phyloP scores from a whole-genome alignment of 2,888 invertebrate species.

The Cerceris ruficornis region DNA sequence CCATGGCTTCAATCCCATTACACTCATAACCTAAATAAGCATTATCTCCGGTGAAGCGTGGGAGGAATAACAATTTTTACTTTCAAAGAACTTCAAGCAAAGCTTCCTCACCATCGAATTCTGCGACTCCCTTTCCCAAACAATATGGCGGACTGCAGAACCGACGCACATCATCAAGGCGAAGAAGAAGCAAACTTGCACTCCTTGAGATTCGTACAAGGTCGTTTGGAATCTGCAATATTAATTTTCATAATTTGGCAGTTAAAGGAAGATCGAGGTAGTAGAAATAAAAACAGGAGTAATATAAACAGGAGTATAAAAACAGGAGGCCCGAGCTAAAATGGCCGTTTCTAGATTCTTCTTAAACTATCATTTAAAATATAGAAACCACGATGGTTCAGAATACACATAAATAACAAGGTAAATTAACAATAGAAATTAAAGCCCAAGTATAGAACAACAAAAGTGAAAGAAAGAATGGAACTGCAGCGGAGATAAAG shows the following conservation, averaged over 20 bases:
- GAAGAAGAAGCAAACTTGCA: slow-evolving; percentile 87
- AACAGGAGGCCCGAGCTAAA: background rate
- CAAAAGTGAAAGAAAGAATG: no score
- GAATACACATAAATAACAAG: no score
- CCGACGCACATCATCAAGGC: slow-evolving; percentile 86
- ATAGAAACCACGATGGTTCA: no score
- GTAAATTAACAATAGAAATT: no score
- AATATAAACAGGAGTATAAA: background rate
- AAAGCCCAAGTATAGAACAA: no score
- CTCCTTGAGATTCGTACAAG: slow-evolving; percentile 86
- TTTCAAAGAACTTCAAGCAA: background rate
- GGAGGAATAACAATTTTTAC: background rate
- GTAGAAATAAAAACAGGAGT: background rate
- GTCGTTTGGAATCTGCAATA: slow-evolving; percentile 85
- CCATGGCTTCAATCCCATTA: slow-evolving; percentile 86
- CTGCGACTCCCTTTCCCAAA: slow-evolving; percentile 87
- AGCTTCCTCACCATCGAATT: slow-evolving; percentile 84
- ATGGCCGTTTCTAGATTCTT: background rate
- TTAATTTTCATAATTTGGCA: background rate
- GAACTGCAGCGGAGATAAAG: no score
- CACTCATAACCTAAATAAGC: slow-evolving; percentile 85
- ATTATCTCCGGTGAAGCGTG: background rate
- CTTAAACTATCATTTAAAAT: background rate
- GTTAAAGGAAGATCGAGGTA: background rate
- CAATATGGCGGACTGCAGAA: slow-evolving; percentile 85